Base-by-base conservation (phyloP, 92 coral and sea anemone genomes). In the Umimayanthus chanpuru region DNA sequence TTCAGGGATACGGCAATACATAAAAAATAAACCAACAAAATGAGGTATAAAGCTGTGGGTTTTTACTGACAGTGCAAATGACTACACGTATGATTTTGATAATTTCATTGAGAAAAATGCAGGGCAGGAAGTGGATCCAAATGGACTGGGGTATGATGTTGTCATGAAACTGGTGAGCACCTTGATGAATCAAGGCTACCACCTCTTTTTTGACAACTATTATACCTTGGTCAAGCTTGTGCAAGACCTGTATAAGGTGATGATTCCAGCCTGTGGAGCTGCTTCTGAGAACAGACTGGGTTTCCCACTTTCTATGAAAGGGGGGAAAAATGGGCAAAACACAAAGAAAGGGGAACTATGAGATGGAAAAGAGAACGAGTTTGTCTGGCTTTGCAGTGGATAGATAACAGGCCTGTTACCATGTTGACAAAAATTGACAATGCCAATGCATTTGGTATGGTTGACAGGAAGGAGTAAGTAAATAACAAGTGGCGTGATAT, bases 1-100 rank as follows among this genome's bases (percentile, higher is more conserved):
- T 44, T 88, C 93, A 32, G 93, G 95, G 41, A 88, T 91, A 56
- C 76, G 85, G 7, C 94, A 91, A 18, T 88, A 88, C 11, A 91
- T 85, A 80, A 91, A 88, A 75, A 91, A 92, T 44, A 86, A 92
- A 53, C 90, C 94, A 66, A 80, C 90, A 1, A 89, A 89, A 28
- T 90, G 93, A 89, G 93, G 89, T 0, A 77, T 90, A 50, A 92
- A 90, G 66, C 79, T 92, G 56, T 90, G 94, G 94, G 93, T 86
- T 2, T 32, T 92, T 38, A 89, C 94, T 1, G 95, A 93, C 77
- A 90, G 93, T 72, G 26, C 58, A 49, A 89, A 80, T 74, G 71
- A 91, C 6, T 90, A 92, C 76, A 92, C 91, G 11, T 86, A 85
- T 64, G 91, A 94, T 44, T 93, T 93, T 87, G 88, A 93, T 81